phyloP scores from a whole-genome alignment of 2,113 vertebrate species.

The Macaca fascicularis region DNA sequence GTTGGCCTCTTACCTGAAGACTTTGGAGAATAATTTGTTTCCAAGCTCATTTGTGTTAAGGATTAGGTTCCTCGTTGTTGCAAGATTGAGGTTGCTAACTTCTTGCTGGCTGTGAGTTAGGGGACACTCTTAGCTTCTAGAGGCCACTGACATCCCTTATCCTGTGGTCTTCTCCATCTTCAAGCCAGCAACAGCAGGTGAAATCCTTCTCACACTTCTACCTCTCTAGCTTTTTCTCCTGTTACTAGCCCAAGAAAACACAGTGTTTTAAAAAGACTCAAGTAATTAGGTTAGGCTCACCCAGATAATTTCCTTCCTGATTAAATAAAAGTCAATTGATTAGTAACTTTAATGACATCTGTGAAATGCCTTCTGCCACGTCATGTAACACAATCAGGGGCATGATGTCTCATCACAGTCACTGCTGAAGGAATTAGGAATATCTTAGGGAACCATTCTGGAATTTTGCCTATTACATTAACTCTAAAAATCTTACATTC shows the following conservation, averaged over 20 bases:
- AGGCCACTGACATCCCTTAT: background rate
- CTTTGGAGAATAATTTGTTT: background rate
- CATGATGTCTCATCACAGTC: background rate
- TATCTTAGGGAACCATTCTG: background rate
- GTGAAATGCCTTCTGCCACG: background rate
- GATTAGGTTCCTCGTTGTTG: background rate
- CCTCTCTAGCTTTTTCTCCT: background rate
- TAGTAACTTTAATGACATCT: background rate
- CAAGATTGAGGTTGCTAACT: background rate
- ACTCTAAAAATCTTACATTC: background rate
- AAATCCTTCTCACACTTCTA: background rate
- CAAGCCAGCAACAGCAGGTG: background rate
- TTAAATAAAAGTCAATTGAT: background rate
- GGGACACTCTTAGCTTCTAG: background rate
- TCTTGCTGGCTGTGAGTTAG: background rate
- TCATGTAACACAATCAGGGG: background rate
- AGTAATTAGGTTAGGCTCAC: background rate
- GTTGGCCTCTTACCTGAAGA: background rate
- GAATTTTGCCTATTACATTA: background rate
- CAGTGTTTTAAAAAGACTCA: background rate
- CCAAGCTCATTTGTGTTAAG: background rate
- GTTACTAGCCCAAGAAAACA: background rate
- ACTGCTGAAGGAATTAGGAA: background rate
- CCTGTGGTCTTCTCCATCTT: background rate
- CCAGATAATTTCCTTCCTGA: background rate